Evolutionary conservation across 1,140 invertebrate genomes (phyloP).

Genomic region (Drosophila sproati): DNA sequence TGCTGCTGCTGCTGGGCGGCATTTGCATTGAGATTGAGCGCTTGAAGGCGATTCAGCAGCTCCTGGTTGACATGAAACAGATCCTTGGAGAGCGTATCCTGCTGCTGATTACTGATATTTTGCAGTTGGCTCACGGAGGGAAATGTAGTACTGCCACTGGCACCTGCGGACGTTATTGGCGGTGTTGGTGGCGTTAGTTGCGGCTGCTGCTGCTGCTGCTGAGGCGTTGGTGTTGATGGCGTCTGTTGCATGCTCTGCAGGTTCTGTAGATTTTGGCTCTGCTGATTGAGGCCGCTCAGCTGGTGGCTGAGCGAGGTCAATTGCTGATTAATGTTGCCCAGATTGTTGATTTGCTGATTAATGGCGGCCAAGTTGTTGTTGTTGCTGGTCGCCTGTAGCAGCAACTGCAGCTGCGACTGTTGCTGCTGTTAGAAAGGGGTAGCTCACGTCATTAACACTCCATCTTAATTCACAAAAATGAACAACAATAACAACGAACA

Average conservation of each 20-base stretch:
- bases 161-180: constrained; percentile 15
- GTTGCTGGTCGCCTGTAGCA: constrained; percentile 81
- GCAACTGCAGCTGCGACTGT: constrained; percentile 77
- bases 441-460: constrained; percentile 48
- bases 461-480: constrained; percentile 16
- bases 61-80: constrained; percentile 85
- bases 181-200: constrained; percentile 55
- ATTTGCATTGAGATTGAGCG: constrained; percentile 84
- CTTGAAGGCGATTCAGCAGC: constrained; percentile 86
- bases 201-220: constrained; percentile 61
- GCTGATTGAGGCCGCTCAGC: constrained; percentile 83
- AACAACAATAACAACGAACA: constrained; percentile 48
- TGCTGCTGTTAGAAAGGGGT: constrained; percentile 46
- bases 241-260: constrained; percentile 78
- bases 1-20: constrained; percentile 31
- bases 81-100: constrained; percentile 80
- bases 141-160: constrained; percentile 55
- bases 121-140: constrained; percentile 80
- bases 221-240: constrained; percentile 57
- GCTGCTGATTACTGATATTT: constrained; percentile 75
- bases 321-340: constrained; percentile 84
- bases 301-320: constrained; percentile 81
- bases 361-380: constrained; percentile 84
- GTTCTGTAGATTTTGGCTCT: constrained; percentile 83
- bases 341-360: constrained; percentile 83